Evolutionary conservation across 2,797 vertebrate species (phyloP).

Genomic region (Decapterus maruadsi): DNA sequence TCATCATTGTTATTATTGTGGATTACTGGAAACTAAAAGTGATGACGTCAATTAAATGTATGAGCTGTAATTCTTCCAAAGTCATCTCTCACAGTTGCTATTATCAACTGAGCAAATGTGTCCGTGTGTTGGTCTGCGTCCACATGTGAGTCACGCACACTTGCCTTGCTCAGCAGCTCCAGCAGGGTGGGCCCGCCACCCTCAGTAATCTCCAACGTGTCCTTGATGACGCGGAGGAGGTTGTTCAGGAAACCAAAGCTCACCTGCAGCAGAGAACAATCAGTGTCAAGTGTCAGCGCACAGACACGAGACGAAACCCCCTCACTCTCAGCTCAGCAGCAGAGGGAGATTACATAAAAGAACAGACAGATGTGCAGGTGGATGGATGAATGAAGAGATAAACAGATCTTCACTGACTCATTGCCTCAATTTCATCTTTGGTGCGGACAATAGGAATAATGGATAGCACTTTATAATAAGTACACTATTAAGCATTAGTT

Average conservation of each 20-base stretch:
- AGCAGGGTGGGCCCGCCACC: conserved; percentile 79
- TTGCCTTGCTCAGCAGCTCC: conserved; percentile 86
- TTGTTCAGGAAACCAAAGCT: conserved; percentile 90
- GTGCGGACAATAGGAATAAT: neutral
- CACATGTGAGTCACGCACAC: conserved; percentile 30
- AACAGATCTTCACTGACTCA: neutral
- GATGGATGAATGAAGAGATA: neutral
- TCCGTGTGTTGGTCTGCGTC: neutral
- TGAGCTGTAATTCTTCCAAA: neutral
- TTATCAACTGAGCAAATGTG: neutral
- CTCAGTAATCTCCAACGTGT: conserved; percentile 71
- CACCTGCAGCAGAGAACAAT: conserved; percentile 81
- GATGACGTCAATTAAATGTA: too few relatives aligned
- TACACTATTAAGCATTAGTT: too few relatives aligned
- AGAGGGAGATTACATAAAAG: neutral
- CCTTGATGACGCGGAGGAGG: conserved; percentile 85
- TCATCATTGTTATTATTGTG: too few relatives aligned
- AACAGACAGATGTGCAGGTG: neutral
- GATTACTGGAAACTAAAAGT: too few relatives aligned
- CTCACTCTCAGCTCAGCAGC: neutral
- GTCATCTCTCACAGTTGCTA: neutral
- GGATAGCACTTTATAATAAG: too few relatives aligned
- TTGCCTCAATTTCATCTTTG: neutral
- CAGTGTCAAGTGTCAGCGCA: conserved; percentile 40
- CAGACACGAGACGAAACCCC: neutral